Base-by-base conservation (phyloP, 2,113 vertebrate species). In the Corythornis cristatus region DNA sequence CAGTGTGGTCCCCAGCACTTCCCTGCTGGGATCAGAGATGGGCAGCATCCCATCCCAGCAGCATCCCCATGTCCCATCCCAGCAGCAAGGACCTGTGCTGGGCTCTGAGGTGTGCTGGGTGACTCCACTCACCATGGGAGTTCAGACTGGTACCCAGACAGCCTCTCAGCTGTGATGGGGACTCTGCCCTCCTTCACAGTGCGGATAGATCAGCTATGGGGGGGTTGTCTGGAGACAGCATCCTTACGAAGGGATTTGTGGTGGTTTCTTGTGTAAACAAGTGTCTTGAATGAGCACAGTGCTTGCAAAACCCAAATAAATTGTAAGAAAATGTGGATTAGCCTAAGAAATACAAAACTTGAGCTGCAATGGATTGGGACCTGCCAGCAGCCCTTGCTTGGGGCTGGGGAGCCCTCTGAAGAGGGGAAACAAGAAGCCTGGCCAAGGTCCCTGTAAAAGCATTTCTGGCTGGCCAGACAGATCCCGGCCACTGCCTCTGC, bases 231-330 rank as follows among this genome's bases (percentile, higher is more conserved):
- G 66, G 62, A 84, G 54, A 40, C 57, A 53, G 51, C 37, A 46
- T 29, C 81, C 56, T 93, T 76, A 73, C n/a, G 91, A 87, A 89
- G 45, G 58, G 56, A 61, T 92, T 64, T 51, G 20, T 80, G 82
- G 40, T 3, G 5, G 23, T 62, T 76, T 58, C 45, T 66, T 80
- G 25, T 37, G n/a, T 43, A 75, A 95, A 84, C 51, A 78, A 81
- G 28, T 0, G 2, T 28, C 50, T 67, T 61, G 81, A 58, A 67
- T 29, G 45, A 11, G 3, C 31, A 11, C 9, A 5, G 51, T 40
- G 45, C 65, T 95, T 91, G 66, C 46, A 88, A 91, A 92, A 86
- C 58, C 66, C 88, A 93, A 93, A 91, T 82, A 95, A 93, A 91
- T 70, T 70, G 28, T 71, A 46, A 89, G 70, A 53, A 96, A 95